Conservation (phyloP, 1,140 invertebrate species). For the Tribolium castaneum region DNA sequence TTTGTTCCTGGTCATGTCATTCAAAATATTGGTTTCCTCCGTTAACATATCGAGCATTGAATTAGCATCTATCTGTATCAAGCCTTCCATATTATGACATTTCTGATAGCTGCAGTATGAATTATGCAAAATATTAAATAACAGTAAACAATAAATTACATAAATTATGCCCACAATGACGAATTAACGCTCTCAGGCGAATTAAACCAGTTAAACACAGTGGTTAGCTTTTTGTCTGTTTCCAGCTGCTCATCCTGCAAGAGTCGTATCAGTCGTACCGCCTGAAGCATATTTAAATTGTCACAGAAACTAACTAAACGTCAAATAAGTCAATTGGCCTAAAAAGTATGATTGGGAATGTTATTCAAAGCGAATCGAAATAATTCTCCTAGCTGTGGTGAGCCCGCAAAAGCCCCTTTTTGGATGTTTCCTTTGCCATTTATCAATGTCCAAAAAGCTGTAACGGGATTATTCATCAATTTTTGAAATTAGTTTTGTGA, state of each 20-base stretch:
- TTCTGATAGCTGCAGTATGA: not conserved
- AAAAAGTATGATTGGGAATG: not conserved
- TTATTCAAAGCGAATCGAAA: too few species aligned
- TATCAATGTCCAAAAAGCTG: too few species aligned
- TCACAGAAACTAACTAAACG: not conserved
- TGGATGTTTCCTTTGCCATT: too few species aligned
- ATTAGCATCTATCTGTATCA: not conserved
- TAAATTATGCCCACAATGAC: not conserved
- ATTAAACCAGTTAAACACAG: not conserved
- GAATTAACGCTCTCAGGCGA: not conserved
- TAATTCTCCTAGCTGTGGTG: too few species aligned
- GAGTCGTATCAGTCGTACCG: not conserved
- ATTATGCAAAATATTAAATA: not conserved
- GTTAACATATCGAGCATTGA: too few species aligned
- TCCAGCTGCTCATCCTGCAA: not conserved
- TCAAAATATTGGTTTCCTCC: too few species aligned
- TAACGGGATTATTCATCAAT: not conserved
- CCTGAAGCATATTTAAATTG: not conserved
- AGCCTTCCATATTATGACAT: not conserved
- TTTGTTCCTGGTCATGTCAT: too few species aligned
- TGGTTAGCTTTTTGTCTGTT: not conserved
- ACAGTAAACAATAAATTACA: not conserved
- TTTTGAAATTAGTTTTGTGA: not conserved
- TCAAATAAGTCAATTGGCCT: not conserved
- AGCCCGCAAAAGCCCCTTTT: too few species aligned